phyloP scores from a whole-genome alignment of 1,140 invertebrate species.

The Magallana ariakensis region DNA sequence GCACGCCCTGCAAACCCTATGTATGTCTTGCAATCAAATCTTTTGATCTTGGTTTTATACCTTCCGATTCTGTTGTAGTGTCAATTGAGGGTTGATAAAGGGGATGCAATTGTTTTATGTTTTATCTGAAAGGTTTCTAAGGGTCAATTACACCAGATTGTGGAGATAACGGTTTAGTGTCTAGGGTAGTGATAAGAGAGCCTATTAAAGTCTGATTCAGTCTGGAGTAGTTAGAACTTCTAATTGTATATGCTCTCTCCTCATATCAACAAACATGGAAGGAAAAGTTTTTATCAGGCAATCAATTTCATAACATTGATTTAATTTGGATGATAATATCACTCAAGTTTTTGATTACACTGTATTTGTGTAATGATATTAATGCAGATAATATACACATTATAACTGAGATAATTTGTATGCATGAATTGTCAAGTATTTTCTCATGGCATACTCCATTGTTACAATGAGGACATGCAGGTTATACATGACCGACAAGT shows the following conservation, averaged over 20 bases:
- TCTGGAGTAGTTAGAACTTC: not conserved
- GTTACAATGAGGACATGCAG: no score
- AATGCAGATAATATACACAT: no score
- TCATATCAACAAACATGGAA: constrained; percentile 20
- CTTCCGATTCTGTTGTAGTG: constrained; percentile 23
- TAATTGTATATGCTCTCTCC: constrained; percentile 25
- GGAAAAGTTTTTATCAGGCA: not conserved
- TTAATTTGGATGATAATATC: not conserved
- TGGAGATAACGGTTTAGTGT: constrained; percentile 27
- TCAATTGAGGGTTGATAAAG: constrained; percentile 30
- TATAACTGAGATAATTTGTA: no score
- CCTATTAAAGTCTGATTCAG: constrained; percentile 24
- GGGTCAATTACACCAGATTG: constrained; percentile 30
- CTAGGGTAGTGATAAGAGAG: constrained; percentile 17
- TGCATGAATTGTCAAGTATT: no score
- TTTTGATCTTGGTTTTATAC: constrained; percentile 27
- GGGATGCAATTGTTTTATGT: constrained; percentile 34
- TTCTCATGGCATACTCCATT: no score
- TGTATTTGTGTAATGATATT: no score
- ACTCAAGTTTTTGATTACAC: not conserved
- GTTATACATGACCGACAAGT: no score
- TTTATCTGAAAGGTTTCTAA: constrained; percentile 25
- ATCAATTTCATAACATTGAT: constrained; percentile 17
- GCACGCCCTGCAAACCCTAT: not conserved
- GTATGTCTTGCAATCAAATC: not conserved